Conservation (phyloP, 2,888 invertebrate genomes). For the Cataglyphis altisquamis region DNA sequence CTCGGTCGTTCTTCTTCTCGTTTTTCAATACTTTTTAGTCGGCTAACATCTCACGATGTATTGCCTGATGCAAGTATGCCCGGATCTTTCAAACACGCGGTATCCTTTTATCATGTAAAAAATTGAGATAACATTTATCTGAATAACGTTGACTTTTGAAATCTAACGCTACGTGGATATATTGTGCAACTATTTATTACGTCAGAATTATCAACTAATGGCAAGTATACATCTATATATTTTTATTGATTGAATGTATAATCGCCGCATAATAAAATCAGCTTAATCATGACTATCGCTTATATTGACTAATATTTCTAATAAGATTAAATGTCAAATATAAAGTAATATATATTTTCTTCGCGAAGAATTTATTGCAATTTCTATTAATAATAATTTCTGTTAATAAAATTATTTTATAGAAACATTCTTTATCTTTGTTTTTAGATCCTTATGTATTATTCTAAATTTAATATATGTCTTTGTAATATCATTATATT, state of each 20-base stretch:
- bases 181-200: conserved; percentile 44
- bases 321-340: neutral
- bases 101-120: conserved; percentile 40
- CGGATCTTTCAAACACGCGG: conserved; percentile 30
- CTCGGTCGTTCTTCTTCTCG: conserved; percentile 41
- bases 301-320: neutral
- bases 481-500: neutral
- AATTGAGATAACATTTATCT: conserved; percentile 60
- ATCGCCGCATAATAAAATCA: neutral
- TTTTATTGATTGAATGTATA: neutral
- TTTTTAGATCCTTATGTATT: neutral
- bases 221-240: neutral
- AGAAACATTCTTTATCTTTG: neutral
- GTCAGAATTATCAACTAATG: conserved; percentile 45
- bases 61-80: conserved; percentile 35
- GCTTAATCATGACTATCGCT: neutral
- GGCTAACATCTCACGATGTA: conserved; percentile 29
- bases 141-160: conserved; percentile 50
- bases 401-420: neutral
- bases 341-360: neutral
- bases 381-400: neutral
- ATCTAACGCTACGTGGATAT: conserved; percentile 35
- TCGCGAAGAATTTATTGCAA: neutral
- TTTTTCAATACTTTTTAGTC: conserved; percentile 40
- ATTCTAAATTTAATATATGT: neutral